Evolutionary conservation across 2,113 vertebrate species (phyloP).

Genomic region (Clupea harengus): DNA sequence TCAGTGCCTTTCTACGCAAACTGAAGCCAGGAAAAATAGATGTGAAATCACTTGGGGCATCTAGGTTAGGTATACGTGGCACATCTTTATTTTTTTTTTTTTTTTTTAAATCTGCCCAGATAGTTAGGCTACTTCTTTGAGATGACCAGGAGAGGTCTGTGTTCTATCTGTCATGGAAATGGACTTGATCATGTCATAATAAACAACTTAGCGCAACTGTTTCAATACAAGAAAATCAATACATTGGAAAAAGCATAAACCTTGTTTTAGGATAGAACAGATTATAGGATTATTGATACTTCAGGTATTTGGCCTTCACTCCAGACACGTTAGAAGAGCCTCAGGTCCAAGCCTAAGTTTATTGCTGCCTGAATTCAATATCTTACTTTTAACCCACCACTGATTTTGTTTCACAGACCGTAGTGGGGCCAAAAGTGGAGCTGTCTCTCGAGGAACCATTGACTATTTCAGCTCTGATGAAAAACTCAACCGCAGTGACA

Average conservation of each 20-base stretch:
- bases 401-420: background rate
- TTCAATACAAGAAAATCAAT: background rate
- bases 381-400: background rate
- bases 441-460: constrained; percentile 24
- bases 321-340: too few species aligned
- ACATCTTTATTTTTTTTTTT: too few species aligned
- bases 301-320: background rate
- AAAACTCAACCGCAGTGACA: constrained; percentile 12
- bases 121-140: too few species aligned
- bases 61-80: background rate
- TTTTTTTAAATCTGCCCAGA: too few species aligned
- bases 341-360: background rate
- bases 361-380: background rate
- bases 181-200: too few species aligned
- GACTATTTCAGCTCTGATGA: constrained; percentile 22
- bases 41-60: background rate
- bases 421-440: background rate
- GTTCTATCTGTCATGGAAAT: too few species aligned
- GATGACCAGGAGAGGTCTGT: too few species aligned
- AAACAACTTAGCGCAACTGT: too few species aligned
- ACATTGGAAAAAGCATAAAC: background rate
- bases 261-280: background rate
- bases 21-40: background rate
- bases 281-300: background rate
- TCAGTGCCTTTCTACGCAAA: background rate